Conservation (phyloP, 2,113 vertebrate genomes). For the Hydrolagus affinis region DNA sequence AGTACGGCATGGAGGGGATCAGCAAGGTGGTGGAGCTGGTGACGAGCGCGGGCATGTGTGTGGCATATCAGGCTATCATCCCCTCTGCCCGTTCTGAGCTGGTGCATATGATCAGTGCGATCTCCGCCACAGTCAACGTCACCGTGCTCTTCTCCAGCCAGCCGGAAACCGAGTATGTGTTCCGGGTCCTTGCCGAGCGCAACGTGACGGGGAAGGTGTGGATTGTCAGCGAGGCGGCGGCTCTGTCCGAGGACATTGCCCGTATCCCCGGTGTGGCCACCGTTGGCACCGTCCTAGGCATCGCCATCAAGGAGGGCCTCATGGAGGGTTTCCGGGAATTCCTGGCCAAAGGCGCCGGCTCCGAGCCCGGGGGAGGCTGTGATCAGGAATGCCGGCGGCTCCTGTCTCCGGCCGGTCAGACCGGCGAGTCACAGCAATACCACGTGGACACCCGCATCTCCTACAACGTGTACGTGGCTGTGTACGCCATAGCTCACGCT, state of each 20-base stretch:
- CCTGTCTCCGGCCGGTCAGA: neutral
- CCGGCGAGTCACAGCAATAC: neutral
- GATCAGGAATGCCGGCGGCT: neutral
- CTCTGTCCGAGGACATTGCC: neutral
- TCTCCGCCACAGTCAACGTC: constrained; percentile 17
- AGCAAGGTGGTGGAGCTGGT: constrained; percentile 47
- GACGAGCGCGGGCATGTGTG: constrained; percentile 41
- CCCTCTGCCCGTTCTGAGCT: neutral
- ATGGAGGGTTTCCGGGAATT: constrained; percentile 20
- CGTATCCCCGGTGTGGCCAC: neutral
- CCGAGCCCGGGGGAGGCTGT: neutral
- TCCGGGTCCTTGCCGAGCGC: neutral
- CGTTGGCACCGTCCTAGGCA: constrained; percentile 7
- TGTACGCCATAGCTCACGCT: neutral
- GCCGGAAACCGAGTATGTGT: neutral
- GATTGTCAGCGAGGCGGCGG: constrained; percentile 10
- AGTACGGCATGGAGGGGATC: constrained; percentile 48
- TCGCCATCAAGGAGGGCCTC: constrained; percentile 11
- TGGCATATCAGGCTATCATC: constrained; percentile 52
- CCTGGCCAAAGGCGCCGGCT: neutral
- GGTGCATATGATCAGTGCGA: neutral
- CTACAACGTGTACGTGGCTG: constrained; percentile 18
- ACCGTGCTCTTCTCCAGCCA: constrained; percentile 11
- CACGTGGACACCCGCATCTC: neutral
- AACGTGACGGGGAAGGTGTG: constrained; percentile 17